A percentile compares a stretch with the other conserved stretches of the same genome.
phyloP scores from a whole-genome alignment of 2,797 vertebrate species.

The Trematomus bernacchii region DNA sequence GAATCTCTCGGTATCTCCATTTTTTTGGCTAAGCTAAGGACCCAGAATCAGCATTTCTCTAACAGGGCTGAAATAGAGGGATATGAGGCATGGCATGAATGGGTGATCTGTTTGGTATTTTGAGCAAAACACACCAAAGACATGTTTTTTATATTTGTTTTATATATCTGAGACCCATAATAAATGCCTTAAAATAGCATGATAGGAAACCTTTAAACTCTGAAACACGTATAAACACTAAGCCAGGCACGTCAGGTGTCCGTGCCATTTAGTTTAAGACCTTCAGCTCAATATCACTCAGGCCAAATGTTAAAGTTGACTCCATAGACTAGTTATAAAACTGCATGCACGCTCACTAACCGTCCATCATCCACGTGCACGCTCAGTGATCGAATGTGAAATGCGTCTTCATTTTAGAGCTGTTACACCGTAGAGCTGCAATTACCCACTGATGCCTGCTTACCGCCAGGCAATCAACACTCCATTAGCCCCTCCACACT shows the following conservation, averaged over 20 bases:
- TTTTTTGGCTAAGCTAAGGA: too few relatives aligned
- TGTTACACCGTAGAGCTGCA: slow-evolving; percentile 78
- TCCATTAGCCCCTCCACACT: slow-evolving; percentile 83
- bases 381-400: slow-evolving; percentile 69
- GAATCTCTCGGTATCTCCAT: too few relatives aligned
- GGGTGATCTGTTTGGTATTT: too few relatives aligned
- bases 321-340: slow-evolving; percentile 16
- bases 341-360: slow-evolving; percentile 1
- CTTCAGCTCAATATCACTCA: slow-evolving; percentile 28
- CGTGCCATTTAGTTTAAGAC: slow-evolving; percentile 12
- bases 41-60: too few relatives aligned
- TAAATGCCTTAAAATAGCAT: too few relatives aligned
- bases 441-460: slow-evolving; percentile 85
- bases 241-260: slow-evolving; percentile 17
- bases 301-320: slow-evolving; percentile 9
- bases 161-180: too few relatives aligned
- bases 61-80: too few relatives aligned
- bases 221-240: not conserved
- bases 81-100: too few relatives aligned
- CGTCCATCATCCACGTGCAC: slow-evolving; percentile 28
- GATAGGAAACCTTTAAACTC: not conserved
- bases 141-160: too few relatives aligned
- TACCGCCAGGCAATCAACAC: slow-evolving; percentile 84
- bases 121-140: too few relatives aligned
- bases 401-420: slow-evolving; percentile 80